Evolutionary conservation across 2,888 invertebrate species (phyloP).

Genomic region (Nomada ruficornis): DNA sequence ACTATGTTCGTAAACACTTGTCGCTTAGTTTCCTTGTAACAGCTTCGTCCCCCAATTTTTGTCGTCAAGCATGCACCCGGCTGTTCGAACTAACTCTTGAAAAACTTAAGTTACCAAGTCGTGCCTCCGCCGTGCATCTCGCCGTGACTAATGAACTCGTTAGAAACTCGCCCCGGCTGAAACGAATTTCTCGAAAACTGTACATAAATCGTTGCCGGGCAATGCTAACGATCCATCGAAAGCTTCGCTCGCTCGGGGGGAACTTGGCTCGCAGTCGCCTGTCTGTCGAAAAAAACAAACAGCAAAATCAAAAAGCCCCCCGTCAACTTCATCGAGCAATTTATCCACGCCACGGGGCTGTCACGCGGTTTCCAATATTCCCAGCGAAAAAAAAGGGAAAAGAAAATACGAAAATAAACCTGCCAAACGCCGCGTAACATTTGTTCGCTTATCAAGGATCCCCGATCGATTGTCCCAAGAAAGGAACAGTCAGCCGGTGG

Average conservation of each 20-base stretch:
- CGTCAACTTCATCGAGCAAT: neutral
- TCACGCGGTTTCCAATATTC: no score
- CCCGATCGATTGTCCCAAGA: neutral
- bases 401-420: no score
- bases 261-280: neutral
- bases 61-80: no score
- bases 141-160: neutral
- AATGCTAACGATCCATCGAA: neutral
- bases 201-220: no score
- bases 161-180: neutral
- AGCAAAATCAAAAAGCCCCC: no score
- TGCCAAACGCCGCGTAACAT: neutral
- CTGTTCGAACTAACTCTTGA: no score
- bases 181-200: neutral
- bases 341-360: neutral
- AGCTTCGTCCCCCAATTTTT: neutral
- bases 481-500: neutral
- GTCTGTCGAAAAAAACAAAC: neutral
- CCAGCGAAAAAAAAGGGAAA: no score
- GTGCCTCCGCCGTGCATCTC: neutral
- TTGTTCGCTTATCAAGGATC: conserved; percentile 1
- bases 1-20: neutral
- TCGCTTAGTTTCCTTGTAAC: neutral
- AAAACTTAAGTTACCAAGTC: no score
- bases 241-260: neutral